Evolutionary conservation across 1,140 invertebrate genomes (phyloP).

Genomic region (Maniola jurtina): DNA sequence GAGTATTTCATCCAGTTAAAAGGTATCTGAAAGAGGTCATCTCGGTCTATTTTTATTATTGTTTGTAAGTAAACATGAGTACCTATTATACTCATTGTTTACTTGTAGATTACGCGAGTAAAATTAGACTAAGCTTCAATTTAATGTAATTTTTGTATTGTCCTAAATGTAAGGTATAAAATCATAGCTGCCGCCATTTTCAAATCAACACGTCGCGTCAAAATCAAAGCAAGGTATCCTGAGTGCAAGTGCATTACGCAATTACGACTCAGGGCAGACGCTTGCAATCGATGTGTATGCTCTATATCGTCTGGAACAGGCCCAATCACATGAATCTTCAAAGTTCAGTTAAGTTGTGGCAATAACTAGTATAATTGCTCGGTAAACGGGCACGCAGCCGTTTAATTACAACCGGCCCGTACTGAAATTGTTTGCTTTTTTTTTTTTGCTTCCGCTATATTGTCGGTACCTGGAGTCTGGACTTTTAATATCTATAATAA

Average conservation of each 20-base stretch:
- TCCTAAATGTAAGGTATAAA: neutral
- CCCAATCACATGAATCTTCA: constrained; percentile 1
- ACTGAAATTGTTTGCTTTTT: constrained; percentile 33
- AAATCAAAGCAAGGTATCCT: neutral
- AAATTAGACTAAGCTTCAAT: no score
- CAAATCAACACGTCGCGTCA: neutral
- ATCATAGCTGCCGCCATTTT: neutral
- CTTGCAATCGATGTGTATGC: neutral
- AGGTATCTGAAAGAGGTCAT: no score
- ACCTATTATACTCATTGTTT: no score
- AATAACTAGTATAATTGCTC: constrained; percentile 34
- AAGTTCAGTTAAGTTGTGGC: constrained; percentile 19
- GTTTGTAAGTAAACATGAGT: no score
- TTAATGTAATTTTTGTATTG: no score
- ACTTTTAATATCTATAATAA: neutral
- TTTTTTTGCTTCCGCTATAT: neutral
- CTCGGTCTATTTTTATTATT: no score
- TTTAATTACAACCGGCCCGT: constrained; percentile 31
- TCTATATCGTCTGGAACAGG: neutral
- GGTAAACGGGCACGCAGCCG: constrained; percentile 29
- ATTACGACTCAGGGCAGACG: neutral
- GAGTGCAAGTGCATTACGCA: neutral
- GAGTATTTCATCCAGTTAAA: no score
- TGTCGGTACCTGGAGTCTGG: neutral
- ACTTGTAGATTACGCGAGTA: no score